Percentiles rank a stretch among this genome's conserved stretches.
Conservation (phyloP, 2,888 invertebrate species). For the Ernsta delagoae region DNA sequence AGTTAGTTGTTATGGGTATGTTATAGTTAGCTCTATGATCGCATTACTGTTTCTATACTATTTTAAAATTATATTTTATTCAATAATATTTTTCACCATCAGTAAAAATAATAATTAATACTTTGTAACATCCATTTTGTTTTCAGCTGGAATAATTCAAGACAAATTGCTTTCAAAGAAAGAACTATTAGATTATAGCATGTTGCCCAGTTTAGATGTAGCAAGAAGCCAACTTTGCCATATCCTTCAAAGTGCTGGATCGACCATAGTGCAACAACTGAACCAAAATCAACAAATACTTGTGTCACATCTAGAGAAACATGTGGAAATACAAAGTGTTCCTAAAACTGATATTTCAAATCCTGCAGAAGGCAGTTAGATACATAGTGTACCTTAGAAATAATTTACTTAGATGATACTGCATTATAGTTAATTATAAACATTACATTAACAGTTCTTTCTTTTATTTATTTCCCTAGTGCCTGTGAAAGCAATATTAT, state of each 20-base stretch:
- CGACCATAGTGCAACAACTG: slow-evolving; percentile 87
- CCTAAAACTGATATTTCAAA: slow-evolving; percentile 33
- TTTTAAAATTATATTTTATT: not conserved
- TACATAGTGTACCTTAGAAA: slow-evolving; percentile 1
- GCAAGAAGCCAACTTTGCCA: slow-evolving; percentile 89
- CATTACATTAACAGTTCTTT: too few species aligned
- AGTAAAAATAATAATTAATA: too few species aligned
- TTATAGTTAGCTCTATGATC: slow-evolving; percentile 27
- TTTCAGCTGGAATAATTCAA: slow-evolving; percentile 90
- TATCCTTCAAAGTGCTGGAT: slow-evolving; percentile 87
- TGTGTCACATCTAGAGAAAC: slow-evolving; percentile 87
- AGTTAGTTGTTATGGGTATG: slow-evolving; percentile 88
- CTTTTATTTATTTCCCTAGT: too few species aligned
- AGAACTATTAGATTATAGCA: slow-evolving; percentile 87
- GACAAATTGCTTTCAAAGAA: slow-evolving; percentile 87
- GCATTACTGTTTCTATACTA: not conserved
- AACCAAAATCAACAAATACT: slow-evolving; percentile 88
- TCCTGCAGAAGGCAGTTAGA: slow-evolving; percentile 10
- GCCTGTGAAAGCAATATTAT: too few species aligned
- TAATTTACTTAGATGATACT: not conserved
- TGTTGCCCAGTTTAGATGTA: slow-evolving; percentile 86
- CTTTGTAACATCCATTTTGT: not conserved
- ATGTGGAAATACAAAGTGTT: slow-evolving; percentile 67
- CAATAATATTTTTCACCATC: too few species aligned
- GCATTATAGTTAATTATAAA: slow-evolving; percentile 3